These are phyloP conservation scores for Centrocercus urophasianus DNA, from an alignment of 2,113 vertebrate species.

Conservation along the genomic window DNA sequence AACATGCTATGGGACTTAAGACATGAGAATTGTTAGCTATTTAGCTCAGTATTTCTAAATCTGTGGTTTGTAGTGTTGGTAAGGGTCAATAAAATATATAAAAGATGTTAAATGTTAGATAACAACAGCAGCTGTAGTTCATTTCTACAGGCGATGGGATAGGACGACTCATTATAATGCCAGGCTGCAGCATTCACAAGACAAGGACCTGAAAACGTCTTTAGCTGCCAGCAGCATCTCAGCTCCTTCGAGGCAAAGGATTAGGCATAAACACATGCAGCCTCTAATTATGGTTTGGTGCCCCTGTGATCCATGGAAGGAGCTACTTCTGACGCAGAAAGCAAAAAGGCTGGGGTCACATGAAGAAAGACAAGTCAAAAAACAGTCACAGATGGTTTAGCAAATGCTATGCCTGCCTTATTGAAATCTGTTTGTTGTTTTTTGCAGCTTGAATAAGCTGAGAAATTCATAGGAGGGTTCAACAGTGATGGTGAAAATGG, in stretches of 20 bases:
- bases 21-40: neutral
- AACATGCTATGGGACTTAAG: neutral
- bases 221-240: neutral
- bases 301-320: neutral
- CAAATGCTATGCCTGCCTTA: neutral
- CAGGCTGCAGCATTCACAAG: rapidly evolving
- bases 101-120: neutral
- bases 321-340: neutral
- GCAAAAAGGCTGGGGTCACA: neutral
- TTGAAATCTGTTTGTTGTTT: slow-evolving; percentile 13
- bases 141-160: neutral
- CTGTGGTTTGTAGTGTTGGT: neutral
- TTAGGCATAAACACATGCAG: neutral
- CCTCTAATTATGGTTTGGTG: neutral
- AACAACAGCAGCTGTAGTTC: neutral
- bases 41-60: neutral
- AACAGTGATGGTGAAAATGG: neutral
- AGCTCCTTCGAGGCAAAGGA: neutral
- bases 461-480: neutral
- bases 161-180: rapidly evolving
- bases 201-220: neutral
- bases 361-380: slow-evolving; percentile 33
- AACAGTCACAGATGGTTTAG: slow-evolving; percentile 34
- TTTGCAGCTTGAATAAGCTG: neutral
- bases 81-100: neutral